Percentiles rank a stretch among this genome's conserved stretches.
These are phyloP conservation scores for Corythaixoides concolor DNA, from an alignment of 2,113 vertebrate species.

Conservation along the genomic window DNA sequence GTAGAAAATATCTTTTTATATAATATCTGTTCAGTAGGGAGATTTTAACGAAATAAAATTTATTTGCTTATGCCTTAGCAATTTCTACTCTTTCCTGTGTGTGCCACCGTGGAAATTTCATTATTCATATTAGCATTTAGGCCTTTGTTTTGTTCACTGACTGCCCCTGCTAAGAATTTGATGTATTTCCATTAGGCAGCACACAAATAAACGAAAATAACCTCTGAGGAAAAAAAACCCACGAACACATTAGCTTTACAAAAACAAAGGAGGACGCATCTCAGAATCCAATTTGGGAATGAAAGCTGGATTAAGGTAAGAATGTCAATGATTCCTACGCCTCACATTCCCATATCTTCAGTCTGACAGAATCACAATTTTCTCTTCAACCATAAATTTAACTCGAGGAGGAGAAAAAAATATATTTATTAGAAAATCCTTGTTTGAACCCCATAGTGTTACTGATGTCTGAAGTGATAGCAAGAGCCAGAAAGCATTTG, in stretches of 20 bases:
- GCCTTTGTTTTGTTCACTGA: constrained; percentile 42
- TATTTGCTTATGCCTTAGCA: constrained; percentile 15
- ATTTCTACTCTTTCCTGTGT: neutral
- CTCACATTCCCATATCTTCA: neutral
- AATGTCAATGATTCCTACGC: neutral
- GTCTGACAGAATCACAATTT: neutral
- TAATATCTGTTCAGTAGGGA: neutral
- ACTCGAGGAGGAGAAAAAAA: neutral
- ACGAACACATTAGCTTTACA: neutral
- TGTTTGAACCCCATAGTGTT: neutral
- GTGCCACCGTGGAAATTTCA: constrained; percentile 4
- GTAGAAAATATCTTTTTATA: neutral
- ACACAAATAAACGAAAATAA: neutral
- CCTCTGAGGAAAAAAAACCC: neutral
- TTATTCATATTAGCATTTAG: constrained; percentile 41
- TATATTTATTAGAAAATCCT: neutral
- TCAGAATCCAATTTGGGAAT: neutral
- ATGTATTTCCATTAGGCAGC: neutral
- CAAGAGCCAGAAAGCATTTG: neutral
- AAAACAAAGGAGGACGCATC: neutral
- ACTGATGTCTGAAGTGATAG: neutral
- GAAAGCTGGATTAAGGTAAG: neutral
- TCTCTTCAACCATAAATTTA: neutral
- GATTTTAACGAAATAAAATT: constrained; percentile 26
- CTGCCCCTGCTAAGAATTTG: constrained; percentile 16